Conservation (phyloP, 2,113 vertebrate genomes). For the Struthio camelus region DNA sequence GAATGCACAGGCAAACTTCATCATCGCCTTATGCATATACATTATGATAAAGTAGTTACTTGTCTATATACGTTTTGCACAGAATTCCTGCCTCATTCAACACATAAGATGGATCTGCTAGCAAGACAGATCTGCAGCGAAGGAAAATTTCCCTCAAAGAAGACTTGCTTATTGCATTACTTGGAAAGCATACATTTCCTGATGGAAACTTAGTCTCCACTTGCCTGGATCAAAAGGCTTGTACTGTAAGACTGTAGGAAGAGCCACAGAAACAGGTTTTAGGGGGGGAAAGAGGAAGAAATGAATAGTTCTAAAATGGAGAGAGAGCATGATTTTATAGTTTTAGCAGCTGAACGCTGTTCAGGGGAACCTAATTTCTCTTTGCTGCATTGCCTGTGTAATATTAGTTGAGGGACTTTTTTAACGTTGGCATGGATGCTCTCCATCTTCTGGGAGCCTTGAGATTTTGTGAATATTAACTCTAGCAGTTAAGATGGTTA, state of each 20-base stretch:
- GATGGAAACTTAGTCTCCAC: background rate
- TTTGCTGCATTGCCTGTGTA: background rate
- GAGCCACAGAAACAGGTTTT: background rate
- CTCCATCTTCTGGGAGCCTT: background rate
- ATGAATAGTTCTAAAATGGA: background rate
- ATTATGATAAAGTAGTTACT: background rate
- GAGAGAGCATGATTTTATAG: background rate
- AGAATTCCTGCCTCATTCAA: background rate
- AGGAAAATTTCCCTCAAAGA: background rate
- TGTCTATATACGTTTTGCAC: background rate
- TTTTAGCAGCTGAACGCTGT: background rate
- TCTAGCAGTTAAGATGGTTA: background rate
- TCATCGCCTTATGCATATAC: background rate
- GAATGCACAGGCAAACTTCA: background rate
- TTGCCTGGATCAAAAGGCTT: background rate
- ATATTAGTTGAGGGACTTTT: background rate
- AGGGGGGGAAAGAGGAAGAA: background rate
- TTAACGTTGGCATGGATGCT: background rate
- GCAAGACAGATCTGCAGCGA: background rate
- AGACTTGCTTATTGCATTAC: background rate
- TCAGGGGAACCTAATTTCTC: background rate
- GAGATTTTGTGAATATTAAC: background rate
- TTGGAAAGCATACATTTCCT: background rate
- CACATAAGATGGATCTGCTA: background rate
- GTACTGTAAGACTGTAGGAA: background rate